These are phyloP conservation scores for Tapera naevia DNA, from an alignment of 2,797 vertebrate species.

Conservation along the genomic window DNA sequence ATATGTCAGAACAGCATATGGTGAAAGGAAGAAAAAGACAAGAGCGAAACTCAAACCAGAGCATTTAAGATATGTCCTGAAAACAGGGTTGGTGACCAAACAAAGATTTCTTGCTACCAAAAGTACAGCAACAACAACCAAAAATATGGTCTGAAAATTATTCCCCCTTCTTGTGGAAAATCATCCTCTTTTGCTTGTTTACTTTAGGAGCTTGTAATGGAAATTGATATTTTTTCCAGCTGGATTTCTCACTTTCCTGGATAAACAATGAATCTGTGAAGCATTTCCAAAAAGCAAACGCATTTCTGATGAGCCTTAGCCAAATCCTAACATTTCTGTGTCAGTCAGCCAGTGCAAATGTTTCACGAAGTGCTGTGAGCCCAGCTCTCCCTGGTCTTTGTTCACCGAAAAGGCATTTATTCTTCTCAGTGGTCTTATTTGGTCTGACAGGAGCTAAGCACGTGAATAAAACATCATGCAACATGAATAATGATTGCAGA, in stretches of 20 bases:
- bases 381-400: neutral
- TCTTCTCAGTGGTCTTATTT: neutral
- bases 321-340: neutral
- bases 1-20: constrained; percentile 26
- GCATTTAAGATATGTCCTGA: neutral
- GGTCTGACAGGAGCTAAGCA: neutral
- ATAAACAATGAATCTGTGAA: neutral
- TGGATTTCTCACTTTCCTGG: neutral
- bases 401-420: neutral
- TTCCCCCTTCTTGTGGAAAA: neutral
- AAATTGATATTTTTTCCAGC: neutral
- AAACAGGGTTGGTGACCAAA: neutral
- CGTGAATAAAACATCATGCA: neutral
- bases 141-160: neutral
- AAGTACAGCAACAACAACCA: neutral
- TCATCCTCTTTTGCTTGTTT: neutral
- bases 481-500: neutral
- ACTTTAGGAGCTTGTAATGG: neutral
- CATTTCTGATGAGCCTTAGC: neutral
- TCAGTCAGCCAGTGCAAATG: neutral
- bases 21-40: neutral
- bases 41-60: neutral
- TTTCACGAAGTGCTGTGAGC: neutral
- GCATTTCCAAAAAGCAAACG: neutral
- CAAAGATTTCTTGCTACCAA: neutral